Base-by-base conservation (phyloP, 92 coral and sea anemone species). In the Parazoanthus darwini region DNA sequence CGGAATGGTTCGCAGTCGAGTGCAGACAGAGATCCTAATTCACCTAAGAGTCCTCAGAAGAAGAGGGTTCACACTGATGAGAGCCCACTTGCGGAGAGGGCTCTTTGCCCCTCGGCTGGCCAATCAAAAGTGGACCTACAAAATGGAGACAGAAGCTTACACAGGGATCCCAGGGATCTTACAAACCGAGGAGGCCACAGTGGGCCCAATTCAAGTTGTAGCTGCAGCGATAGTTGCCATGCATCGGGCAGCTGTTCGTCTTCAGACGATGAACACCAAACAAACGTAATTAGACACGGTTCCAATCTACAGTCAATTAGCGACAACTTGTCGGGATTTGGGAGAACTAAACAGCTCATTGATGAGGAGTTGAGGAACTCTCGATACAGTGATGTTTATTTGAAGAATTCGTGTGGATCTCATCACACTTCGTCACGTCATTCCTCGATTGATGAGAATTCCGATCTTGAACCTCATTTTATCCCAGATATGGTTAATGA, bases 401-500 rank as follows among this genome's bases (percentile, higher is more conserved):
- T 72, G 0, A 84, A 50, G 71, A 84, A 84, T 84, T 50, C 79
- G 5, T 44, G 70, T 71, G 79, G 20, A 16, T 84, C 79, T 84
- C 87, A 48, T 71, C 79, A 29, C 25, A 84, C 87, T 70, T 72
- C 79, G 4, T 84, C 87, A 5, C 87, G 87, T 46, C 87, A 84
- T 73, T 84, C 87, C 18, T 84, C 87, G 8, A 84, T 84, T 22
- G 87, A 84, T 66, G 95, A 90, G 59, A 89, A 86, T 26, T 94
- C 95, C 6, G 98, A 93, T 43, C 83, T 91, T n/a, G 98, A 91
- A 35, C 92, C 91, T 13, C 92, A 94, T 74, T 85, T 89, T 22
- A 86, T 91, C 7, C 90, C 92, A 16, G 88, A 72, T 22, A 83
- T 86, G 78, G 74, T 78, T 50, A 87, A 86, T 66, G 93, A 94